These are phyloP conservation scores for Oncorhynchus nerka DNA, from an alignment of 2,113 vertebrate species.

Conservation along the genomic window DNA sequence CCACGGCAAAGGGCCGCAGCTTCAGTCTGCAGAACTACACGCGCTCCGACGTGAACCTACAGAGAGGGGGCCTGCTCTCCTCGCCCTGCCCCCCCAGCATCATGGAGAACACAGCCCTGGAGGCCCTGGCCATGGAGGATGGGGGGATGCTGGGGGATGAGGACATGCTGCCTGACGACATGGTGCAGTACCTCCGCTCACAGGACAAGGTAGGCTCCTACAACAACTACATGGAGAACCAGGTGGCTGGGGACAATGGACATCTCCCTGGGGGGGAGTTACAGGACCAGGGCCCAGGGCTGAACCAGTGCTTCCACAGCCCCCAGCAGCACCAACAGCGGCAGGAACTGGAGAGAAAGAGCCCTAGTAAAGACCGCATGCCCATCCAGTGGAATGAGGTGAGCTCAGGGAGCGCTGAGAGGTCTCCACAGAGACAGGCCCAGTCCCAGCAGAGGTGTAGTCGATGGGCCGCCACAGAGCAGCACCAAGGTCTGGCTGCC, in stretches of 20 bases:
- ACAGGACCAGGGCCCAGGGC: conserved; percentile 46
- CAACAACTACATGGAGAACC: conserved; percentile 43
- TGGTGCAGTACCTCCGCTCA: conserved; percentile 91
- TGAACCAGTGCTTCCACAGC: conserved; percentile 17
- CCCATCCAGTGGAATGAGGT: conserved; percentile 99
- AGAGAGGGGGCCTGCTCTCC: conserved; percentile 62
- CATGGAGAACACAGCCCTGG: conserved; percentile 83
- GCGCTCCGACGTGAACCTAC: conserved; percentile 76
- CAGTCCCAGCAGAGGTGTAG: conserved; percentile 67
- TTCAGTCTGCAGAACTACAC: conserved; percentile 84
- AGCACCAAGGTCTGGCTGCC: conserved; percentile 51
- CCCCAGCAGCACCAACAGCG: conserved; percentile 30
- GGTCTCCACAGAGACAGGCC: conserved; percentile 77
- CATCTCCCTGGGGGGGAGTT: conserved; percentile 38
- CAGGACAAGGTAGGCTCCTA: conserved; percentile 54
- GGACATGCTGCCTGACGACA: conserved; percentile 89
- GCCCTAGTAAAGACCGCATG: conserved; percentile 75
- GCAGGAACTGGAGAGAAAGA: conserved; percentile 53
- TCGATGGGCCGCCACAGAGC: conserved; percentile 57
- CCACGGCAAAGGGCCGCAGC: conserved; percentile 72
- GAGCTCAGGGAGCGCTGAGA: conserved; percentile 90
- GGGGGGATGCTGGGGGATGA: conserved; percentile 79
- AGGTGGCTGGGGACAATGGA: conserved; percentile 60
- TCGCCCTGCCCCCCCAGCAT: conserved; percentile 86
- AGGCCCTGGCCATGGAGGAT: conserved; percentile 84